These are phyloP conservation scores for Cavia porcellus DNA, from an alignment of 2,113 vertebrate genomes.

Conservation along the genomic window DNA sequence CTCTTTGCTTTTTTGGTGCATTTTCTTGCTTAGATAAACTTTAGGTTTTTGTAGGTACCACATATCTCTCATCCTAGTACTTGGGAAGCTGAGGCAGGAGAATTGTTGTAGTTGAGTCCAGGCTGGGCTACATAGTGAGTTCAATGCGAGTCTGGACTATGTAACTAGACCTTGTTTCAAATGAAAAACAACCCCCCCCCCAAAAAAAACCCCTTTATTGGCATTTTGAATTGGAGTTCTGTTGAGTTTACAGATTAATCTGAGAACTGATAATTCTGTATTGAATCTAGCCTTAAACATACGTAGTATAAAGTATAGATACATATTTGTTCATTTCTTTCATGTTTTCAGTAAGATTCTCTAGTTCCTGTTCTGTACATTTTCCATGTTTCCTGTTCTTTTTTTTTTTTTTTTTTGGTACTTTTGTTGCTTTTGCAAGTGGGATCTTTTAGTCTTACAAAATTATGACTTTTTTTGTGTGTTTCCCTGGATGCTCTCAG, in stretches of 20 bases:
- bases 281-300: neutral
- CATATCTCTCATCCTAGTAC: neutral
- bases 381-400: neutral
- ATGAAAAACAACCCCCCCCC: too few relatives aligned
- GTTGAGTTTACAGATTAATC: slow-evolving; percentile 36
- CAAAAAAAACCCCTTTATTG: too few relatives aligned
- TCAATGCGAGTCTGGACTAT: neutral
- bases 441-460: neutral
- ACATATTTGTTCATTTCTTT: neutral
- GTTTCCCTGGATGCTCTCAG: neutral
- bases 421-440: slow-evolving; percentile 43
- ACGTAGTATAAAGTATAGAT: neutral
- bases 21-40: slow-evolving; percentile 13
- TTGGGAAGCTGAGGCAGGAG: neutral
- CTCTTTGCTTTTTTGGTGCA: slow-evolving; percentile 8
- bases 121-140: neutral
- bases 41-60: neutral
- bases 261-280: slow-evolving; percentile 22
- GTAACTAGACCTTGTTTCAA: neutral
- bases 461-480: too few relatives aligned
- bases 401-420: neutral
- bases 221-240: slow-evolving; percentile 49
- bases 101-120: neutral
- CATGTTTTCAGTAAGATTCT: neutral
- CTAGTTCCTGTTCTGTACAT: neutral